phyloP scores from a whole-genome alignment of 2,797 vertebrate genomes.

The Sciurus carolinensis region DNA sequence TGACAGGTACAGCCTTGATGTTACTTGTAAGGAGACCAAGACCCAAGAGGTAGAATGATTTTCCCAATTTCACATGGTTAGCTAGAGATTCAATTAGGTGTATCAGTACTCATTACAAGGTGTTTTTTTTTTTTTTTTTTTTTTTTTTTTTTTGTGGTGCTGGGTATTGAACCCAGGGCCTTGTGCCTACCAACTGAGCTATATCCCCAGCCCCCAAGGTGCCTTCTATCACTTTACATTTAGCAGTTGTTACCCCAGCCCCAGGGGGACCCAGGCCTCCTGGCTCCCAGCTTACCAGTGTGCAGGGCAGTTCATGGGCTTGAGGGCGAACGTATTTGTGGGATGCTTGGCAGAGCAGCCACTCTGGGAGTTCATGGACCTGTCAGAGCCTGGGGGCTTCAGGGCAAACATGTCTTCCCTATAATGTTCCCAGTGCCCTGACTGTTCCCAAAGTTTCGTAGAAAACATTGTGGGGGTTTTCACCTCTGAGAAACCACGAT shows the following conservation, averaged over 20 bases:
- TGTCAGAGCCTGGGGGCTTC: conserved; percentile 85
- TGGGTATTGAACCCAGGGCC: too few species aligned
- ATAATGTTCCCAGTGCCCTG: conserved; percentile 98
- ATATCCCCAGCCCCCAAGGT: background rate
- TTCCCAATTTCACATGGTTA: background rate
- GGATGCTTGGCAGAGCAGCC: background rate
- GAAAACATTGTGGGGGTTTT: conserved; percentile 96
- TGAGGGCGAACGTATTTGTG: conserved; percentile 92
- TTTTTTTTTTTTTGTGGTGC: too few species aligned
- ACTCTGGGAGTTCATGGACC: background rate
- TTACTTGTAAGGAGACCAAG: background rate
- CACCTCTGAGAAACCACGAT: conserved; percentile 95
- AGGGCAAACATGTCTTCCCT: conserved; percentile 95
- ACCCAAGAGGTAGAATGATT: background rate
- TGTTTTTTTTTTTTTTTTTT: too few species aligned
- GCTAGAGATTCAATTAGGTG: background rate
- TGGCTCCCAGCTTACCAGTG: conserved; percentile 92
- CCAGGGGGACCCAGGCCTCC: background rate
- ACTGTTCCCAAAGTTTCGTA: conserved; percentile 94
- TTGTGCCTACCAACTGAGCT: too few species aligned
- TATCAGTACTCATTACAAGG: background rate
- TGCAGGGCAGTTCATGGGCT: conserved; percentile 98
- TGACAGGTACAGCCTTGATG: background rate
- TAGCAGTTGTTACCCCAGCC: background rate
- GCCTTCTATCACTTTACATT: background rate